phyloP scores from a whole-genome alignment of 2,113 vertebrate species.

The Callopanchax toddi region DNA sequence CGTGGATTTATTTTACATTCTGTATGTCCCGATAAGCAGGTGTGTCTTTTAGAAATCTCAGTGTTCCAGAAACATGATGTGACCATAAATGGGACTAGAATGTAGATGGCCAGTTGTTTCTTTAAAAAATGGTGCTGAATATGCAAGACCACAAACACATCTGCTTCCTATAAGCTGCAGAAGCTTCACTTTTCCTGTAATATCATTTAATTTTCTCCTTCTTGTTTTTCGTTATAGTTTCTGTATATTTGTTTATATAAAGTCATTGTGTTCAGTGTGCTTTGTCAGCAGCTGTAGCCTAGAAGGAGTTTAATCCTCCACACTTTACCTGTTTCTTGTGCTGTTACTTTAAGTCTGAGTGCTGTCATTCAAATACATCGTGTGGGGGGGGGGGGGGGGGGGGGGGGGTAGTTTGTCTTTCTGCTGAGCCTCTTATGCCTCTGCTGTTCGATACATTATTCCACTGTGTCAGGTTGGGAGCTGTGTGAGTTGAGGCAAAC shows the following conservation, averaged over 20 bases:
- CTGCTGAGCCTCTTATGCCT: constrained; percentile 41
- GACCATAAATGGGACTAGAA: constrained; percentile 6
- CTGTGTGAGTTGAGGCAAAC: background rate
- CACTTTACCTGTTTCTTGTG: constrained; percentile 5
- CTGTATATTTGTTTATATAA: background rate
- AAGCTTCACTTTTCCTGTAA: background rate
- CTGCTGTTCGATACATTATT: constrained; percentile 31
- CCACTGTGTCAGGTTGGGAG: constrained; percentile 14
- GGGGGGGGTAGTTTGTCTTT: constrained; percentile 41
- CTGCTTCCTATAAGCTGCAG: background rate
- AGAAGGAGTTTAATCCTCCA: background rate
- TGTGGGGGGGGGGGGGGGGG: constrained; percentile 3
- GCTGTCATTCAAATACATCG: constrained; percentile 5
- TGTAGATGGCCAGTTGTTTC: no score
- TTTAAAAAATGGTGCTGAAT: no score
- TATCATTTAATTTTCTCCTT: background rate
- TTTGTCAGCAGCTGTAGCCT: constrained; percentile 11
- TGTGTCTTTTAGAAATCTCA: background rate
- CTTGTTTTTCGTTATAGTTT: background rate
- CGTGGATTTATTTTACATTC: background rate
- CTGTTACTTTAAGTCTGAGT: background rate
- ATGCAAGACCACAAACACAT: no score
- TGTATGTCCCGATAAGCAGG: no score
- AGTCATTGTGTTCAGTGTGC: background rate
- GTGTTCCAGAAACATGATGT: background rate